phyloP scores from a whole-genome alignment of 64 coral and sea anemone genomes.

The Pachyseris speciosa region DNA sequence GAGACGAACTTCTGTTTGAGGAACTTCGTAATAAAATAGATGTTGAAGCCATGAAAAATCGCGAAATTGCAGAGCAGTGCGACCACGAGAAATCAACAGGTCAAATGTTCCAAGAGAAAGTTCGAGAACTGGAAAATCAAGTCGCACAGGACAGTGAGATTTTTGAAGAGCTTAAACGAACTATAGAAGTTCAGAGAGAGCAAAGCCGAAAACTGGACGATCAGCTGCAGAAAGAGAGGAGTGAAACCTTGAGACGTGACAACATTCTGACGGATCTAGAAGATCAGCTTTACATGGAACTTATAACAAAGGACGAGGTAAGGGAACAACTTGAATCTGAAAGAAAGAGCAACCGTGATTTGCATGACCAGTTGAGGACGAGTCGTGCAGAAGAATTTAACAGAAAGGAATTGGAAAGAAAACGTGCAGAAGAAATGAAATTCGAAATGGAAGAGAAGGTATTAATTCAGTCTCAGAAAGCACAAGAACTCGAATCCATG shows the following conservation, averaged over 20 bases:
- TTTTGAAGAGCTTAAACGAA: constrained; percentile 55
- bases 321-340: constrained; percentile 26
- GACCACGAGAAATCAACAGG: constrained; percentile 37
- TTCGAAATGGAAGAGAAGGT: constrained; percentile 30
- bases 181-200: constrained; percentile 44
- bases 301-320: constrained; percentile 26
- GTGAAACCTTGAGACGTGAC: constrained; percentile 40
- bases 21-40: constrained; percentile 60
- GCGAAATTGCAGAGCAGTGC: constrained; percentile 49
- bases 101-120: constrained; percentile 34
- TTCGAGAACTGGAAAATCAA: constrained; percentile 57
- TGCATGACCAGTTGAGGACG: constrained; percentile 2
- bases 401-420: constrained; percentile 30
- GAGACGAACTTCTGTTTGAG: constrained; percentile 61
- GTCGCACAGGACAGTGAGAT: constrained; percentile 49
- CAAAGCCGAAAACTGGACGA: constrained; percentile 61
- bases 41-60: constrained; percentile 34
- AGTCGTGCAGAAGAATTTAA: constrained; percentile 18
- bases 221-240: constrained; percentile 43
- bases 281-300: constrained; percentile 9
- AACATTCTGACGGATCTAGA: constrained; percentile 56
- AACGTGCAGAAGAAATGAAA: constrained; percentile 34
- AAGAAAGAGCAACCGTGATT: constrained; percentile 1
- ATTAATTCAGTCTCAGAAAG: constrained; percentile 12
- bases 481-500: constrained; percentile 33